Evolutionary conservation across 2,113 vertebrate genomes (phyloP), one percentile per base, ranked within the genome.

Genomic region (Butorides virescens): DNA sequence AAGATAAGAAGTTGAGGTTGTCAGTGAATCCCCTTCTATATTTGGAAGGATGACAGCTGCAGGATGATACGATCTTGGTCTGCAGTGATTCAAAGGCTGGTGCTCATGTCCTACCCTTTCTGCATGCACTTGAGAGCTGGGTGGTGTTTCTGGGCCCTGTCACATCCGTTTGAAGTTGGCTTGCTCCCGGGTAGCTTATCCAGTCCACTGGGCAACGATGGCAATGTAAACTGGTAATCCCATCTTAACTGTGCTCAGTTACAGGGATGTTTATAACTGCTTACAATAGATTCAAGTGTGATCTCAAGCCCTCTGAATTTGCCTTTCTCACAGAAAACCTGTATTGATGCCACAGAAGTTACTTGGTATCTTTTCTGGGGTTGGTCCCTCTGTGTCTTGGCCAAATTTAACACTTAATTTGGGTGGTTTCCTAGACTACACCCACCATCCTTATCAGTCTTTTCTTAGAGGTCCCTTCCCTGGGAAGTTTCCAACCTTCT

Each of bases 1-100:
- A 93, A 97, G 94, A 97, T 92, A 96, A 96, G 88, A 76, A 93
- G 90, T 77, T 79, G 91, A 96, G 47, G 53, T 85, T 94, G 90
- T 93, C 92, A 92, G 94, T 95, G 93, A 92, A 92, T 94, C 67
- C 88, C 72, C 47, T 74, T 93, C 96, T 94, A 71, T 94, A 92
- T 97, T 96, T 94, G 95, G 92, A 96, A 95, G 49, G 72, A 88
- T 92, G 95, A 96, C 0, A 3, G 65, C 89, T 80, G 42, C 46
- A 39, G 61, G n/a, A 39, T 74, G 96, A 95, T 97, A 86, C 3
- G 5, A 87, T 92, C 92, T 93, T 36, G 23, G 86, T 56, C 75
- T 62, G 53, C 53, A 53, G 56, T 66, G 78, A 94, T 87, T 94
- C 86, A 91, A 80, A 84, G 39, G 25, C 73, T 75, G 15, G n/a